These are phyloP conservation scores for Eretmochelys imbricata DNA, from an alignment of 2,113 vertebrate species.

Conservation along the genomic window DNA sequence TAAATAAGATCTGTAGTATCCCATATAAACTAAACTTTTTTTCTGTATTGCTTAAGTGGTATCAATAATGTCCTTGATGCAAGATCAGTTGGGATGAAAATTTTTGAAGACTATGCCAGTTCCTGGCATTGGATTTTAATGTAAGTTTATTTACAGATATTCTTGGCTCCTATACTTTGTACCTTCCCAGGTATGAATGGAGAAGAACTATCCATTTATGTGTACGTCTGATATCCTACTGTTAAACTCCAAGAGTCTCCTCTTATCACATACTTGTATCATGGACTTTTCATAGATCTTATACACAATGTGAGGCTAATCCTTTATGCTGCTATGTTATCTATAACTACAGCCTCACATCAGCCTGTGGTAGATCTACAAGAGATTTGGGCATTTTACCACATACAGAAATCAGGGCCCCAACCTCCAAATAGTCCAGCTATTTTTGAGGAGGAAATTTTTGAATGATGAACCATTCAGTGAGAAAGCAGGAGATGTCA, in stretches of 20 bases:
- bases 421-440: neutral
- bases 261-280: neutral
- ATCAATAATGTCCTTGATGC: conserved; percentile 87
- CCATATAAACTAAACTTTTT: neutral
- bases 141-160: conserved; percentile 79
- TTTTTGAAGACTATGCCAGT: conserved; percentile 94
- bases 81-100: conserved; percentile 88
- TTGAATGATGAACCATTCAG: neutral
- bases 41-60: conserved; percentile 78
- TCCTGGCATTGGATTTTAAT: conserved; percentile 97
- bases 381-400: neutral
- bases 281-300: neutral
- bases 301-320: neutral
- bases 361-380: neutral
- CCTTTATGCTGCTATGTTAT: neutral
- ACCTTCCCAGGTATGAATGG: neutral
- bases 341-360: neutral
- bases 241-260: neutral
- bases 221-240: neutral
- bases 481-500: neutral
- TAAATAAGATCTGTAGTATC: conserved; percentile 10
- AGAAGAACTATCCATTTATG: neutral
- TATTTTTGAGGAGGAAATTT: neutral
- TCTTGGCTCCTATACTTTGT: neutral
- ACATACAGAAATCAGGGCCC: neutral